These are phyloP conservation scores for Chiridota heheva DNA, from an alignment of 35 echinoderm and acorn worm genomes.

Conservation along the genomic window DNA sequence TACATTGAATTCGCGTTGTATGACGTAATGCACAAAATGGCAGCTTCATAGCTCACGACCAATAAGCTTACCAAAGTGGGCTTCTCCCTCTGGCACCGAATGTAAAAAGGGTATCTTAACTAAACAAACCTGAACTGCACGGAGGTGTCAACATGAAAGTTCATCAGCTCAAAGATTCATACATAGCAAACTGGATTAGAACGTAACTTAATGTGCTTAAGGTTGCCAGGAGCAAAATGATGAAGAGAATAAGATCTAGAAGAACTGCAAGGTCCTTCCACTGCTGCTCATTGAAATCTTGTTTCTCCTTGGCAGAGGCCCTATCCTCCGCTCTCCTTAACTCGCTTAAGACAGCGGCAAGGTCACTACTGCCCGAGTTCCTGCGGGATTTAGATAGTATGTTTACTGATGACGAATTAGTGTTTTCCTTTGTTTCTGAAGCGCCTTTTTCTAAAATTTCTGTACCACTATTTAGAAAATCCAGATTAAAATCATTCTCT, in stretches of 20 bases:
- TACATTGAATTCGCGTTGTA: too few relatives aligned
- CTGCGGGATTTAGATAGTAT: neutral
- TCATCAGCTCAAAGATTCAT: too few relatives aligned
- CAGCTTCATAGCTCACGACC: too few relatives aligned
- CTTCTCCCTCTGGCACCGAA: too few relatives aligned
- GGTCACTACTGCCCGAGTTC: neutral
- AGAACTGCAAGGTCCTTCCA: constrained; percentile 41
- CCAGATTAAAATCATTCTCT: neutral
- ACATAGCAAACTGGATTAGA: too few relatives aligned
- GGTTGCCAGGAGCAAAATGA: constrained; percentile 6
- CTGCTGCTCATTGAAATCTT: constrained; percentile 24
- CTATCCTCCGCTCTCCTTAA: constrained; percentile 20
- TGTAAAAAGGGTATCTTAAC: too few relatives aligned
- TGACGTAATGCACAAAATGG: too few relatives aligned
- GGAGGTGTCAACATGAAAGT: too few relatives aligned
- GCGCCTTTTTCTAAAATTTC: neutral
- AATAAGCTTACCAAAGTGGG: too few relatives aligned
- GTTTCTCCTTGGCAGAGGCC: constrained; percentile 10
- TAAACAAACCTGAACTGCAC: too few relatives aligned
- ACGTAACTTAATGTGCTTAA: neutral
- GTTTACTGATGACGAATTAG: neutral
- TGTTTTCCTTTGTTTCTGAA: neutral
- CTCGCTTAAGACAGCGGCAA: constrained; percentile 13
- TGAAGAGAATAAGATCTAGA: constrained; percentile 21
- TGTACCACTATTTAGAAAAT: neutral